Percentiles rank a stretch among this genome's conserved stretches.
phyloP scores from a whole-genome alignment of 1,140 invertebrate species.

The Lethrus apterus region DNA sequence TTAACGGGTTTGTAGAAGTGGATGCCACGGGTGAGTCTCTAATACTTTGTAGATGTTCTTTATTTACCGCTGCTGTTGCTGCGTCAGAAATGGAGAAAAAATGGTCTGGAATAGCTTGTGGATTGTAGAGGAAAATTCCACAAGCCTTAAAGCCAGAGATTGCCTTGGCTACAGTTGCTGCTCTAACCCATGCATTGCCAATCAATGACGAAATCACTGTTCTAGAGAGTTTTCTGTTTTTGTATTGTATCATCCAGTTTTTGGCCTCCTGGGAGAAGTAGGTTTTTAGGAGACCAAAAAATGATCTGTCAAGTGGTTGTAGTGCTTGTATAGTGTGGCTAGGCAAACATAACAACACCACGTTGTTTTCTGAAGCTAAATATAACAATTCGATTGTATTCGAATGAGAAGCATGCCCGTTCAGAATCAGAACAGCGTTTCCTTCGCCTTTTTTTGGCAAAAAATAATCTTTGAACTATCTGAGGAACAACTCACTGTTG shows the following conservation, averaged over 20 bases:
- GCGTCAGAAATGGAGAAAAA: no score
- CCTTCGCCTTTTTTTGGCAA: not conserved
- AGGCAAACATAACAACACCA: not conserved
- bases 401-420: not conserved
- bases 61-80: no score
- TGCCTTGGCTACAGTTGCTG: slow-evolving; percentile 20
- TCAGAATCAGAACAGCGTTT: slow-evolving; percentile 13
- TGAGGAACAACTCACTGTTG: not conserved
- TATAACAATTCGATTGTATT: not conserved
- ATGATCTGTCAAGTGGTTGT: slow-evolving; percentile 21
- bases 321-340: no score
- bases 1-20: no score
- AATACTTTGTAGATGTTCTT: no score
- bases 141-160: slow-evolving; percentile 21
- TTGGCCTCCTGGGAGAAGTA: slow-evolving; percentile 19
- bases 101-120: no score
- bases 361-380: not conserved
- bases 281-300: slow-evolving; percentile 23
- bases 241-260: slow-evolving; percentile 13
- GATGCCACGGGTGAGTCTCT: no score
- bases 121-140: slow-evolving; percentile 18
- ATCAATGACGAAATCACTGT: slow-evolving; percentile 17
- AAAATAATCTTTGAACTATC: not conserved
- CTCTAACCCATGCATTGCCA: slow-evolving; percentile 19
- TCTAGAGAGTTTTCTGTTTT: slow-evolving; percentile 19